Base-by-base conservation (phyloP, 1,140 invertebrate genomes). In the Zaprionus kolodkinae region DNA sequence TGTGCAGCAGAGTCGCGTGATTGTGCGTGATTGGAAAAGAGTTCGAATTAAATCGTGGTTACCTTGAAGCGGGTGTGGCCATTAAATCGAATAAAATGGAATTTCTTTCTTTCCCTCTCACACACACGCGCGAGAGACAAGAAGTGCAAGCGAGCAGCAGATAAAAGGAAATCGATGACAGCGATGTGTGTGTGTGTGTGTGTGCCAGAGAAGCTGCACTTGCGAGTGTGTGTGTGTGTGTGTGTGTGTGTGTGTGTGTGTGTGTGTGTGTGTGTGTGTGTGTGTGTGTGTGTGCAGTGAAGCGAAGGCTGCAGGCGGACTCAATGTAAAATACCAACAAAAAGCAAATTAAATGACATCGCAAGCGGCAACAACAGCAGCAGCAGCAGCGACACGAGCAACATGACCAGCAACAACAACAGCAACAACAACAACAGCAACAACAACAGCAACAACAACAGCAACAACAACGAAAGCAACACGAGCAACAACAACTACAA, bases 161-260 rank as follows among this genome's bases (percentile, higher is more conserved):
- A 45, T 45, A 45, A 45, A 45, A 45, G n/a, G 40, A 45, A 45
- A 45, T 45, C 40, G 40, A 45, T 45, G 40, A 45, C 40, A 45
- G 7, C 6, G 2, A n/a, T 70, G 79, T 80, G 71, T 65, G 61
- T 75, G 35, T 40, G 33, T 21, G 21, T 52, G 21, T 17, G 48
- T 52, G 48, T 21, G n/a, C 35, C n/a, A 45, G 40, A 74, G 10
- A 25, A 25, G 25, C 17, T 52, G 48, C 12, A 12, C 12, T 25
- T n/a, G n/a, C n/a, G n/a, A n/a, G 45, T 50, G 17, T 48, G 45
- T 50, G 48, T 50, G 0, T 7, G n/a, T 4, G 5, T 50, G 15
- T 50, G 48, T 50, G 17, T 50, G 48, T 11, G 11, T 52, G 21
- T 12, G 54, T 56, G 40, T n/a, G n/a, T 21, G 21, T 52, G 21